Evolutionary conservation across 2,888 invertebrate genomes (phyloP).

Genomic region (Fragum whitleyi): DNA sequence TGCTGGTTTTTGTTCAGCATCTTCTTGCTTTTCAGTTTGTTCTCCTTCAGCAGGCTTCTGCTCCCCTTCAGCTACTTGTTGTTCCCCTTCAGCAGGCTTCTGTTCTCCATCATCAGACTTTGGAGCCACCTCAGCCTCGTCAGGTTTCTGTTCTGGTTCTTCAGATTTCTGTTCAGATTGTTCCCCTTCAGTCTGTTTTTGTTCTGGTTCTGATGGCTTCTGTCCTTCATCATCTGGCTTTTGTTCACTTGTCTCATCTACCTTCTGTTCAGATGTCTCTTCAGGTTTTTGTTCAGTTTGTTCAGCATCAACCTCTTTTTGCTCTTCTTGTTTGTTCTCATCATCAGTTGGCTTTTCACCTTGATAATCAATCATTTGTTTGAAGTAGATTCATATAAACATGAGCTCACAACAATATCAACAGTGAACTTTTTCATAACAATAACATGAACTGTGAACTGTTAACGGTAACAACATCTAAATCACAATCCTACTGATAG

Average conservation of each 20-base stretch:
- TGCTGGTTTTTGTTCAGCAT: slow-evolving; percentile 27
- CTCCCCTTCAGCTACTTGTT: not conserved
- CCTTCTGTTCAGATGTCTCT: slow-evolving; percentile 9
- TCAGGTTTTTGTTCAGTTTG: slow-evolving; percentile 10
- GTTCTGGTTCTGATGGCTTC: not conserved
- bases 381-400: not conserved
- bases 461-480: not conserved
- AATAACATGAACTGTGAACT: not conserved
- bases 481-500: too few species aligned
- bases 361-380: not conserved
- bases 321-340: slow-evolving; percentile 24
- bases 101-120: slow-evolving; percentile 18
- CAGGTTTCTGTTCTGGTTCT: slow-evolving; percentile 24
- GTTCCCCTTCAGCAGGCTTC: slow-evolving; percentile 6
- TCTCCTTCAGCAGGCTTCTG: slow-evolving; percentile 36
- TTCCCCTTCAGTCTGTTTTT: not conserved
- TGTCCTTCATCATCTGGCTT: slow-evolving; percentile 17
- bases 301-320: not conserved
- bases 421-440: not conserved
- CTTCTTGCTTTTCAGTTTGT: slow-evolving; percentile 19
- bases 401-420: not conserved
- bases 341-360: slow-evolving; percentile 8
- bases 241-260: slow-evolving; percentile 8
- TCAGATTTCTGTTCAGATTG: not conserved
- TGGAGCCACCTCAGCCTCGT: not conserved